Evolutionary conservation across 2,113 vertebrate genomes (phyloP).

Genomic region (Eupsittula cactorum): DNA sequence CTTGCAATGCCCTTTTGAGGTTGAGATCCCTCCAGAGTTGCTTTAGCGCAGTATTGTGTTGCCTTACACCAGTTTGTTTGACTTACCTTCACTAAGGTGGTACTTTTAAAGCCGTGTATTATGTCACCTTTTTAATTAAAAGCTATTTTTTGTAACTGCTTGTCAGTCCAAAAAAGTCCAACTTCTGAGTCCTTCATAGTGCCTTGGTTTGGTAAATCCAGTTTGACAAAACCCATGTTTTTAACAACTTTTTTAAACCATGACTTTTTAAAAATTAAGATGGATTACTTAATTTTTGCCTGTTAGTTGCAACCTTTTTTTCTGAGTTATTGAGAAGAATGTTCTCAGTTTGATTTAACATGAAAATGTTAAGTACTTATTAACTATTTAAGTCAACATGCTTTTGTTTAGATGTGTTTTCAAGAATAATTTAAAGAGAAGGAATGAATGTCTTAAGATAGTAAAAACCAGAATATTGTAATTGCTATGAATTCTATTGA

Average conservation of each 20-base stretch:
- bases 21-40: background rate
- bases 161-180: background rate
- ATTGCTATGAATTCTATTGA: background rate
- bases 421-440: background rate
- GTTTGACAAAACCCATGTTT: background rate
- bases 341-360: background rate
- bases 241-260: background rate
- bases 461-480: background rate
- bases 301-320: background rate
- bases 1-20: background rate
- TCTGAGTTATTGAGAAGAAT: background rate
- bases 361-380: background rate
- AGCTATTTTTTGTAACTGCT: background rate
- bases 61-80: background rate
- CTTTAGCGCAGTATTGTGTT: background rate
- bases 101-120: background rate
- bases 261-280: background rate
- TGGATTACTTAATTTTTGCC: background rate
- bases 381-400: background rate
- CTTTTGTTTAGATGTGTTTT: background rate
- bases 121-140: background rate
- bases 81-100: background rate
- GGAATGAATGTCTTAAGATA: background rate
- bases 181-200: background rate
- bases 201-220: background rate